Percentiles rank a stretch among this genome's conserved stretches.
These are phyloP conservation scores for Phaetusa simplex DNA, from an alignment of 2,113 vertebrate species.

Conservation along the genomic window DNA sequence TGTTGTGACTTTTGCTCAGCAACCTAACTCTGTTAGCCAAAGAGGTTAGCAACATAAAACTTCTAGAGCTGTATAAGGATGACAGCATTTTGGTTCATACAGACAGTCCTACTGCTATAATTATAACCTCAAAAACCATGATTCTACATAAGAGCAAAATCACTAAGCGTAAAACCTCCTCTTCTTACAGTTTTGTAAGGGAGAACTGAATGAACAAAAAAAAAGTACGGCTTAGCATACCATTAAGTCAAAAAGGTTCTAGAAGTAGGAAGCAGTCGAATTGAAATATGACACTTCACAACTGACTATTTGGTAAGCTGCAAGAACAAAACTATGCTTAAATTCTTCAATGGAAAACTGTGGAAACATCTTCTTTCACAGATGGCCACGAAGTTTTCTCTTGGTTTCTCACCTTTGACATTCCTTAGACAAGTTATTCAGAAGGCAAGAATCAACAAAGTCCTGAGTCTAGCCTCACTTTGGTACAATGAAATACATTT, in stretches of 20 bases:
- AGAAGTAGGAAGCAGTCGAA: not conserved
- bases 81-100: not conserved
- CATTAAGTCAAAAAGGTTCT: not conserved
- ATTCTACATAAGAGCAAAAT: not conserved
- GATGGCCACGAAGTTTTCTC: not conserved
- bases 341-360: not conserved
- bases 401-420: not conserved
- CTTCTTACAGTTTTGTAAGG: not conserved
- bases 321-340: not conserved
- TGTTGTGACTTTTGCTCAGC: not conserved
- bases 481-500: not conserved
- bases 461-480: not conserved
- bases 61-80: not conserved
- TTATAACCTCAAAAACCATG: not conserved
- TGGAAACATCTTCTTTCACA: not conserved
- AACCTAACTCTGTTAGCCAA: not conserved
- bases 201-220: not conserved
- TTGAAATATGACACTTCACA: not conserved
- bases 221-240: not conserved
- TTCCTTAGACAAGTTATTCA: not conserved
- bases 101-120: not conserved
- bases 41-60: not conserved
- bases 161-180: not conserved
- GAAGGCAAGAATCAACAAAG: not conserved
- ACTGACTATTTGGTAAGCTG: not conserved